A percentile compares a stretch with the other conserved stretches of the same genome.
phyloP scores from a whole-genome alignment of 92 coral and sea anemone genomes.

The Palythoa grandis region DNA sequence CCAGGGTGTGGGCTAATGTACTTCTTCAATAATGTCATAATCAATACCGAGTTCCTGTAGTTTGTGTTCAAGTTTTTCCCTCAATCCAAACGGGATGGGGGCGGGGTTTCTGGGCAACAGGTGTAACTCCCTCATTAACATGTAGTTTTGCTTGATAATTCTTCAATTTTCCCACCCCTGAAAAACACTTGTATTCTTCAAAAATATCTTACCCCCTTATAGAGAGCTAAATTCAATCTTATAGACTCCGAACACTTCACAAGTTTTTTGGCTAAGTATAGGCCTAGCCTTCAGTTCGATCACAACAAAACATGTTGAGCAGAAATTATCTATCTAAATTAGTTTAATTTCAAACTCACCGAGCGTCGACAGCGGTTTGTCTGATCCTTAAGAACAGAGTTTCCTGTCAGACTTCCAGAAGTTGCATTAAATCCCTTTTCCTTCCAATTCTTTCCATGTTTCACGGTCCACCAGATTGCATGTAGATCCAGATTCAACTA shows the following conservation, averaged over 20 bases:
- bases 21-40: too few relatives aligned
- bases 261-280: too few relatives aligned
- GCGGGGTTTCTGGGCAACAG: background rate
- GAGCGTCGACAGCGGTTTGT: slow-evolving; percentile 30
- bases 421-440: slow-evolving; percentile 1
- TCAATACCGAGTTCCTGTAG: too few relatives aligned
- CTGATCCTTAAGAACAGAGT: slow-evolving; percentile 16
- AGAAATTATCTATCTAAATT: background rate
- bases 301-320: too few relatives aligned
- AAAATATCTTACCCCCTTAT: slow-evolving; percentile 5
- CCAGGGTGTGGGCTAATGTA: too few relatives aligned
- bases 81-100: background rate
- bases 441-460: slow-evolving; percentile 33
- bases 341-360: slow-evolving; percentile 44
- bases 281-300: too few relatives aligned
- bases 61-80: background rate
- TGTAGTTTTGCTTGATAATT: slow-evolving; percentile 25
- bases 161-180: slow-evolving; percentile 35
- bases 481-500: background rate
- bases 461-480: slow-evolving; percentile 46
- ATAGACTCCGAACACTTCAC: too few relatives aligned
- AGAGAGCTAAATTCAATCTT: background rate
- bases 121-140: slow-evolving; percentile 23
- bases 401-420: slow-evolving; percentile 34
- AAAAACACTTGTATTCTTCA: background rate